Conservation (phyloP, 2,797 vertebrate species). For the Tapera naevia region DNA sequence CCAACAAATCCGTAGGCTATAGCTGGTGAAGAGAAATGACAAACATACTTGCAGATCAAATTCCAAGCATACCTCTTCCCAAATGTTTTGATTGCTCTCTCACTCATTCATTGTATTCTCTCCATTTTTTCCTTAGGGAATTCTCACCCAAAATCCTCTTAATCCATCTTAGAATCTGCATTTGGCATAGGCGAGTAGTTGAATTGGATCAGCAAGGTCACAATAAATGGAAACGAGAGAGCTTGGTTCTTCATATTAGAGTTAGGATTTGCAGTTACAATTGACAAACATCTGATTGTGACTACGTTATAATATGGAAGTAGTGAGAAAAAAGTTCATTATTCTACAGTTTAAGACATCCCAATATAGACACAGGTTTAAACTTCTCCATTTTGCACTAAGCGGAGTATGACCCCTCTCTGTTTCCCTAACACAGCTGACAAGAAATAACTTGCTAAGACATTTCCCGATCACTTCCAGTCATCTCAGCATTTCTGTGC, state of each 20-base stretch:
- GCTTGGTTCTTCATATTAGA: not conserved
- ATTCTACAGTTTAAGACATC: not conserved
- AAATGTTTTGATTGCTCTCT: not conserved
- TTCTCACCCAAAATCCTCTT: not conserved
- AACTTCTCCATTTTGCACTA: not conserved
- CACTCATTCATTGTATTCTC: not conserved
- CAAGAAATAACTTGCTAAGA: not conserved
- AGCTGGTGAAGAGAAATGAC: not conserved
- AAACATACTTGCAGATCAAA: not conserved
- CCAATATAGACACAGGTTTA: not conserved
- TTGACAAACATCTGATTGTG: not conserved
- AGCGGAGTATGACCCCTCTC: not conserved
- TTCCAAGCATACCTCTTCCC: not conserved
- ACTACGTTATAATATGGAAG: not conserved
- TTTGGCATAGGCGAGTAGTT: not conserved
- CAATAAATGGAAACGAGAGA: not conserved
- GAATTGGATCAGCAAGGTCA: not conserved
- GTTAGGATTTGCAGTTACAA: not conserved
- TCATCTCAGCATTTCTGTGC: not conserved
- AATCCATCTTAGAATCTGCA: not conserved
- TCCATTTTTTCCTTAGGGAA: not conserved
- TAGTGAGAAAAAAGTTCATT: accelerated
- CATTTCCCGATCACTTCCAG: not conserved
- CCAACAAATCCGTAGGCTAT: not conserved
- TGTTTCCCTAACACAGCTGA: not conserved